Conservation (phyloP, 2,888 invertebrate species). For the Poecilobothrus nobilitatus region DNA sequence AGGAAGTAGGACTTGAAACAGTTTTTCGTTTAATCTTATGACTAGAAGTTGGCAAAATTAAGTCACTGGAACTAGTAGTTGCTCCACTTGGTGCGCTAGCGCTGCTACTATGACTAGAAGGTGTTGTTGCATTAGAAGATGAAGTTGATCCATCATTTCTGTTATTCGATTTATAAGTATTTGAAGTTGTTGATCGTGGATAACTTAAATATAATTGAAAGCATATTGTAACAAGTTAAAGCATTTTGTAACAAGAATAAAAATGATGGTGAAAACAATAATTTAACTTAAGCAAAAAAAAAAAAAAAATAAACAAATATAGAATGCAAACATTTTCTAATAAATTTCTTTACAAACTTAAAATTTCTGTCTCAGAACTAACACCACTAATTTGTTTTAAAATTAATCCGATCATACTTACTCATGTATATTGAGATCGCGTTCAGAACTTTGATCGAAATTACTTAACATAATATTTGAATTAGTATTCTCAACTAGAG, state of each 20-base stretch:
- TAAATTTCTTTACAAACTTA: too few relatives aligned
- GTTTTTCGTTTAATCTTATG: conserved; percentile 22
- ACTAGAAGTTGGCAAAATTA: background rate
- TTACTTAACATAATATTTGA: background rate
- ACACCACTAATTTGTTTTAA: too few relatives aligned
- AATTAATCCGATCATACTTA: background rate
- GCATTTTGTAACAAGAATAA: too few relatives aligned
- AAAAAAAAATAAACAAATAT: too few relatives aligned
- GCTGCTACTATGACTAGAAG: conserved; percentile 14
- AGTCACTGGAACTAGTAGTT: background rate
- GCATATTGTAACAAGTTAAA: too few relatives aligned
- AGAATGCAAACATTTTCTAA: too few relatives aligned
- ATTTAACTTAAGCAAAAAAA: too few relatives aligned
- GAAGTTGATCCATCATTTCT: conserved; percentile 14
- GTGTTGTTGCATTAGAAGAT: conserved; percentile 9
- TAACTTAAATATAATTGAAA: conserved; percentile 15
- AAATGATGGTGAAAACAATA: too few relatives aligned
- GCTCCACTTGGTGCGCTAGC: background rate
- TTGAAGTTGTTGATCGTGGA: conserved; percentile 18
- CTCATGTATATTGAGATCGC: background rate
- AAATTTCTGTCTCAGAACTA: too few relatives aligned
- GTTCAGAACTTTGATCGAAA: background rate
- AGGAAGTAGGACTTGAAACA: conserved; percentile 21
- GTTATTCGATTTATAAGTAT: conserved; percentile 7
- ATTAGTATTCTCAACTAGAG: too few relatives aligned